Conservation (phyloP, 1,140 invertebrate genomes). For the Conopomorpha cramerella region DNA sequence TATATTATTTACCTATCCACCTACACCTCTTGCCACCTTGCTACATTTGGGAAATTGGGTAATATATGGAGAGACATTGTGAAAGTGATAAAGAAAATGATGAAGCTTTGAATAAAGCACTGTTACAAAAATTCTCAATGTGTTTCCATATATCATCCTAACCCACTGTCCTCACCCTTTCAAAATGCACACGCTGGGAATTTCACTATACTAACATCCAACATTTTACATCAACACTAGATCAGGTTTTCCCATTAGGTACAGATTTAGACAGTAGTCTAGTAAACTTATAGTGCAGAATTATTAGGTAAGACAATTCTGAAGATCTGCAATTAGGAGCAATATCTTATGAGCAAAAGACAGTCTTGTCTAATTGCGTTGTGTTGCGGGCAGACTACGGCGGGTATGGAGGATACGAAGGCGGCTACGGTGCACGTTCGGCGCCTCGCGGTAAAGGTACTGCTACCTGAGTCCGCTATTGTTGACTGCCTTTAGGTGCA, state of each 20-base stretch:
- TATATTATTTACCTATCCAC: conserved; percentile 43
- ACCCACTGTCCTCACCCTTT: conserved; percentile 23
- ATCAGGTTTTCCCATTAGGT: no score
- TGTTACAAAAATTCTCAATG: conserved; percentile 66
- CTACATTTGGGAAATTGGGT: conserved; percentile 64
- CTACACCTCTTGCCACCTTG: conserved; percentile 56
- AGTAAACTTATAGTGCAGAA: no score
- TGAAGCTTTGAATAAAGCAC: conserved; percentile 68
- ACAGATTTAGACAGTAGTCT: no score
- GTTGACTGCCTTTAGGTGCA: no score
- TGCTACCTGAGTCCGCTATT: no score
- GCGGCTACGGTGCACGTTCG: conserved; percentile 78
- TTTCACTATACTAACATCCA: no score
- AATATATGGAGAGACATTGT: conserved; percentile 68
- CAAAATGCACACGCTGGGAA: conserved; percentile 10
- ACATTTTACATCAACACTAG: no score
- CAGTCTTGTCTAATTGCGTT: conserved; percentile 21
- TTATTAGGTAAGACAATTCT: no score
- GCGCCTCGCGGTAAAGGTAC: conserved; percentile 81
- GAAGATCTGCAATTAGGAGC: no score
- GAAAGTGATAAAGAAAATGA: conserved; percentile 61
- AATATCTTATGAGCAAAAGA: no score
- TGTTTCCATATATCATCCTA: conserved; percentile 63
- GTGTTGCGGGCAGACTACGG: conserved; percentile 72
- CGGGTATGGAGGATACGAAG: conserved; percentile 78